Evolutionary conservation across 2,113 vertebrate genomes (phyloP), one percentile per base, ranked within the genome.

Genomic region (Speoplatyrhinus poulsoni): DNA sequence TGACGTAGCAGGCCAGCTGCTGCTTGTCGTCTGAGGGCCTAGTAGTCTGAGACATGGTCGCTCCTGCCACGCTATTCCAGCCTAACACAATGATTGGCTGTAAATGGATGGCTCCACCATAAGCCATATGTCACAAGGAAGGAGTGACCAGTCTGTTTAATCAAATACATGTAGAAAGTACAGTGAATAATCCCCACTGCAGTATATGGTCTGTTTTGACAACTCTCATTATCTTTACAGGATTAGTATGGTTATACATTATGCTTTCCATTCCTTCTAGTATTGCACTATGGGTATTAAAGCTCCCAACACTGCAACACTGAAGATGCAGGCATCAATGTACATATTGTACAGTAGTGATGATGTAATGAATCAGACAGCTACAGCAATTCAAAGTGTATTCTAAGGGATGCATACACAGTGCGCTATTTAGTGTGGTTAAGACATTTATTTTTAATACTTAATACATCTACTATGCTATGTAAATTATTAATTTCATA

Each of bases 1-100:
- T 87, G 90, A 75, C 81, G 88, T 88, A 86, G 88, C 86, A 83
- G 72, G 86, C 90, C 93, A 93, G 91, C 90, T 93, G 91, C 88
- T 92, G 80, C 88, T 87, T 86, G 87, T 87, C 85, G 76, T 85
- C 81, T 87, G 79, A 87, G 74, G 82, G 62, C 74, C 73, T 77
- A 12, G 81, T 83, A 12, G 81, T 83, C 79, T 86, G 81, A 92
- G 82, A 92, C 77, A 57, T 58, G 59, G 75, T 70, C 54, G 19
- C 72, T 62, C 79, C 73, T 84, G 64, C 73, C 77, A 60, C 84
- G 60, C 59, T 58, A 1, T 77, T 70, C 55, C 67, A 41, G 4
- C 36, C 6, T 0, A 41, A 41, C 82, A 70, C 80, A 59, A 41
- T 60, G 83, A 91, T 90, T 86, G 80, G 86, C 76, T 87, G 80